Evolutionary conservation across 2,888 invertebrate genomes (phyloP).

Genomic region (Noctuana brunneofusca): DNA sequence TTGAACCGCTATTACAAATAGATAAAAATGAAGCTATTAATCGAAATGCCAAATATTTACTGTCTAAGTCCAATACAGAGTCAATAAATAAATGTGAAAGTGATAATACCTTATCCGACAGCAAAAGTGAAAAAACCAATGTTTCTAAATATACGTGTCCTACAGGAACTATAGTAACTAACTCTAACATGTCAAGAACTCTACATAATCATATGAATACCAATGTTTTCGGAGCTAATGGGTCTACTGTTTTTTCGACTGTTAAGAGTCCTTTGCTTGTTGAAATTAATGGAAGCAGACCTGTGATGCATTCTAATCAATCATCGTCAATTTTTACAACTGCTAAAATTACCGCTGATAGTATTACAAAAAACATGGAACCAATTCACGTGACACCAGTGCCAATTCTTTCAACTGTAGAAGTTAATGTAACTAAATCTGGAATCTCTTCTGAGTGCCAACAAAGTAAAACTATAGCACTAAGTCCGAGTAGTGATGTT

Average conservation of each 20-base stretch:
- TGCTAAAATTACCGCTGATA: conserved; percentile 74
- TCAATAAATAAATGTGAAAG: conserved; percentile 49
- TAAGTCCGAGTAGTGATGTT: conserved; percentile 29
- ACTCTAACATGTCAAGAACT: conserved; percentile 3
- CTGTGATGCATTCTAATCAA: conserved; percentile 51
- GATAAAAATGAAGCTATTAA: conserved; percentile 57
- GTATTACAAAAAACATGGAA: conserved; percentile 65
- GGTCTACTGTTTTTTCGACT: conserved; percentile 43
- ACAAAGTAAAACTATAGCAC: conserved; percentile 12
- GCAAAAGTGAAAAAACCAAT: conserved; percentile 33
- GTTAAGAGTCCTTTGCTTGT: conserved; percentile 63
- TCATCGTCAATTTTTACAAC: conserved; percentile 74
- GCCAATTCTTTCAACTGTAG: conserved; percentile 70
- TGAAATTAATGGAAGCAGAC: conserved; percentile 62
- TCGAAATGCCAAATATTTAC: conserved; percentile 70
- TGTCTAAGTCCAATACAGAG: conserved; percentile 71
- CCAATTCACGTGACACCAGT: conserved; percentile 67
- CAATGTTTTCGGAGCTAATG: conserved; percentile 56
- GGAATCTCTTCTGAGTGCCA: conserved; percentile 37
- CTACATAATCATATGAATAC: conserved; percentile 66
- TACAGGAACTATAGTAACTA: conserved; percentile 3
- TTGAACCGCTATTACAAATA: conserved; percentile 71
- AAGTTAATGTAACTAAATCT: conserved; percentile 56
- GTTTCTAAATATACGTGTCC: conserved; percentile 5
- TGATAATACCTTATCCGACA: conserved; percentile 48